phyloP scores from a whole-genome alignment of 2,797 vertebrate genomes.

The Rachycentron canadum region DNA sequence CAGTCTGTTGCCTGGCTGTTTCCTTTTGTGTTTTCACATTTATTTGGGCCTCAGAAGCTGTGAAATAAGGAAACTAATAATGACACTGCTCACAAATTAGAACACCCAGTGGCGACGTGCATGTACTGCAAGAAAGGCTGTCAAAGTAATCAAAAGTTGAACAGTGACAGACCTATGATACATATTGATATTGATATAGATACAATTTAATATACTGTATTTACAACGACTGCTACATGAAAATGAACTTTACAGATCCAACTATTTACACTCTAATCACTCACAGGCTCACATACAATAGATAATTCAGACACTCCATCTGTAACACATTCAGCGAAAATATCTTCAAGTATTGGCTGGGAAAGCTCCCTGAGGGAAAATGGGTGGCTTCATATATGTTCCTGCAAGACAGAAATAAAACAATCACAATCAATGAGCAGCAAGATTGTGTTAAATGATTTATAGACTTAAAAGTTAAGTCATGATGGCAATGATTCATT shows the following conservation, averaged over 20 bases:
- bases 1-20: conserved; percentile 14
- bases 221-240: conserved; percentile 39
- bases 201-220: conserved; percentile 42
- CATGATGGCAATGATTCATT: not conserved
- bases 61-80: not conserved
- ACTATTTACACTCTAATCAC: conserved; percentile 57
- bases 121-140: conserved; percentile 6
- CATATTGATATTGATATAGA: too few species aligned
- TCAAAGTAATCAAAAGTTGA: conserved; percentile 13
- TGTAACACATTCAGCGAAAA: conserved; percentile 62
- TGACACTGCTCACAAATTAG: conserved; percentile 1
- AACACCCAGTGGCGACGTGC: not conserved
- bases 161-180: conserved; percentile 19
- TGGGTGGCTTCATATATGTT: conserved; percentile 55
- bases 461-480: not conserved
- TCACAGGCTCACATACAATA: conserved; percentile 36
- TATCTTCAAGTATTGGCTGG: conserved; percentile 72
- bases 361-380: conserved; percentile 26
- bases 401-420: conserved; percentile 71
- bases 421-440: not conserved
- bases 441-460: not conserved
- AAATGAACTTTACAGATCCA: conserved; percentile 43
- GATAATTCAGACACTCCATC: conserved; percentile 13
- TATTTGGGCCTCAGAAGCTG: conserved; percentile 20
- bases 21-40: conserved; percentile 45